A percentile compares a stretch with the other conserved stretches of the same genome.
phyloP scores from a whole-genome alignment of 2,113 vertebrate genomes.

The Castor canadensis region DNA sequence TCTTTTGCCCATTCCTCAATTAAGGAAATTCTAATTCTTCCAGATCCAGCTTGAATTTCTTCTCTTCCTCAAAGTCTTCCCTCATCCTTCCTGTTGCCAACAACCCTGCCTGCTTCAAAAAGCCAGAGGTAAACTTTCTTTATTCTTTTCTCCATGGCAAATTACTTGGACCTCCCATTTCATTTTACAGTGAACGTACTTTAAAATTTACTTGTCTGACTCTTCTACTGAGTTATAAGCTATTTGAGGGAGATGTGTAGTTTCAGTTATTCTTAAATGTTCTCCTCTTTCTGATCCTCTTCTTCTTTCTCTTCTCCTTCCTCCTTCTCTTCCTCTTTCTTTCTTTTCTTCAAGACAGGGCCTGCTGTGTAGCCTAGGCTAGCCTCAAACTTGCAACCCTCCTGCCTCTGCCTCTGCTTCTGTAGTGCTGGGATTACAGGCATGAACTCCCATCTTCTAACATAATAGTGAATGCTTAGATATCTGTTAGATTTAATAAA shows the following conservation, averaged over 20 bases:
- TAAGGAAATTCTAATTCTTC: conserved; percentile 6
- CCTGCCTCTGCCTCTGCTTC: not conserved
- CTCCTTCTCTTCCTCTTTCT: not conserved
- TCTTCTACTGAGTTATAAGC: not conserved
- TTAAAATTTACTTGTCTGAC: not conserved
- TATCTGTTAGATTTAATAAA: conserved; percentile 43
- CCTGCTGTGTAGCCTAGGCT: not conserved
- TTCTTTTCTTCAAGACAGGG: not conserved
- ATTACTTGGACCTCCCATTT: not conserved
- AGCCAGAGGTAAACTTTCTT: not conserved
- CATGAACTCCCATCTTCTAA: not conserved
- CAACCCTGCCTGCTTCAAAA: not conserved
- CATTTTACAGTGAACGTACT: not conserved
- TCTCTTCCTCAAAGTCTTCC: conserved; percentile 47
- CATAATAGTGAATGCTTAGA: conserved; percentile 19
- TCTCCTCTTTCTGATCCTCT: not conserved
- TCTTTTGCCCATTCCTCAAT: not conserved
- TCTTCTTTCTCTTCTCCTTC: not conserved
- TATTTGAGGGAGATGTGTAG: not conserved
- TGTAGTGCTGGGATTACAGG: not conserved
- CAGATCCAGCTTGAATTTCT: conserved; percentile 26
- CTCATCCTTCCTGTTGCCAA: not conserved
- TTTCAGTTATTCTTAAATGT: not conserved
- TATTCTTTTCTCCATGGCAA: not conserved
- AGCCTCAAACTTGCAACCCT: not conserved